Evolutionary conservation across 1,140 invertebrate species (phyloP).

Genomic region (Drosophila cardini): DNA sequence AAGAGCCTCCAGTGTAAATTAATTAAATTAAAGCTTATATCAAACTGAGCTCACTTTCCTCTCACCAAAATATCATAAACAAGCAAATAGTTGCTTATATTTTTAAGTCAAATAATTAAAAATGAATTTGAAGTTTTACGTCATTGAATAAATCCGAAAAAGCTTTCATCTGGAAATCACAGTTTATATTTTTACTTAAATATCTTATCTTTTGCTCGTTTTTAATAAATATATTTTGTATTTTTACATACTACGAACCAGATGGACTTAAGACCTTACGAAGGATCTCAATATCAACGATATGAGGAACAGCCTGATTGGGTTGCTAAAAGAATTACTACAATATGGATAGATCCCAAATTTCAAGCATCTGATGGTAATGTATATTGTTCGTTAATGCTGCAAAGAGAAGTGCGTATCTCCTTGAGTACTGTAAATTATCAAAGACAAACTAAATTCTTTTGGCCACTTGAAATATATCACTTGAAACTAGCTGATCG

Average conservation of each 20-base stretch:
- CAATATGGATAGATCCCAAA: neutral
- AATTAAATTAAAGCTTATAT: constrained; percentile 5
- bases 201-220: neutral
- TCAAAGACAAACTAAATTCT: neutral
- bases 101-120: too few relatives aligned
- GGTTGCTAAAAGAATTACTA: neutral
- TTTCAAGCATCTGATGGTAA: neutral
- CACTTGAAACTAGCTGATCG: neutral
- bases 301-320: neutral
- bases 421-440: neutral
- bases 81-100: too few relatives aligned
- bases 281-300: neutral
- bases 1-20: neutral
- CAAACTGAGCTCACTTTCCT: neutral
- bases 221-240: neutral
- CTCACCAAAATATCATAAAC: neutral
- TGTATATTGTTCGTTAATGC: neutral
- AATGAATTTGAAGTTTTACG: neutral
- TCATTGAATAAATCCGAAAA: neutral
- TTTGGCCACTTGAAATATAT: neutral
- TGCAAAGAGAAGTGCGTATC: neutral
- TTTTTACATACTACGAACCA: neutral
- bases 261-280: neutral
- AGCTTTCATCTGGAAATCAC: too few relatives aligned
- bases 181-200: neutral